Percentiles rank a stretch among this genome's conserved stretches.
Evolutionary conservation across 2,888 invertebrate species (phyloP).

Genomic region (Teleiodes luculella): DNA sequence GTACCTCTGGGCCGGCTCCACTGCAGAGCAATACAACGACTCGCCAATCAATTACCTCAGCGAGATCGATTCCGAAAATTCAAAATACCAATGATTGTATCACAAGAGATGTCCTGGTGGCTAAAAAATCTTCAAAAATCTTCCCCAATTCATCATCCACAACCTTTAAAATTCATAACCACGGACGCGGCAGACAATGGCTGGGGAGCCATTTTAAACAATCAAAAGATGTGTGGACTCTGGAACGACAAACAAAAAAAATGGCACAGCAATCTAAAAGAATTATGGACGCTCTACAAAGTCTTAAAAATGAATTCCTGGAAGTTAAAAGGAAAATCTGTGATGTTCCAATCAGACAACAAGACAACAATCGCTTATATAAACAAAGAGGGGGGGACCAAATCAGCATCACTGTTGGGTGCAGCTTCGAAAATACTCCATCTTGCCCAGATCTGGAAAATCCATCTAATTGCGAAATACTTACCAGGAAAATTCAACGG

Average conservation of each 20-base stretch:
- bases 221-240: not conserved
- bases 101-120: not conserved
- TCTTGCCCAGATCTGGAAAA: not conserved
- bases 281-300: constrained; percentile 12
- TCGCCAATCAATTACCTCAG: not conserved
- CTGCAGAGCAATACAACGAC: not conserved
- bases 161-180: not conserved
- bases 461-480: not conserved
- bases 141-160: not conserved
- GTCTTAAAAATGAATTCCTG: not conserved
- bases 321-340: not conserved
- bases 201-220: constrained; percentile 1
- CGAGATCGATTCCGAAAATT: not conserved
- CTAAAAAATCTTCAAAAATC: not conserved
- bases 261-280: constrained; percentile 2
- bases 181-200: not conserved
- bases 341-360: not conserved
- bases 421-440: not conserved
- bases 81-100: not conserved
- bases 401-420: not conserved
- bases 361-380: constrained; percentile 1
- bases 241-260: not conserved
- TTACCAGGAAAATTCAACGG: constrained; percentile 15
- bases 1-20: not conserved
- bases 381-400: not conserved